Evolutionary conservation across 2,888 invertebrate species (phyloP).

Genomic region (Dryocosmus kuriphilus): DNA sequence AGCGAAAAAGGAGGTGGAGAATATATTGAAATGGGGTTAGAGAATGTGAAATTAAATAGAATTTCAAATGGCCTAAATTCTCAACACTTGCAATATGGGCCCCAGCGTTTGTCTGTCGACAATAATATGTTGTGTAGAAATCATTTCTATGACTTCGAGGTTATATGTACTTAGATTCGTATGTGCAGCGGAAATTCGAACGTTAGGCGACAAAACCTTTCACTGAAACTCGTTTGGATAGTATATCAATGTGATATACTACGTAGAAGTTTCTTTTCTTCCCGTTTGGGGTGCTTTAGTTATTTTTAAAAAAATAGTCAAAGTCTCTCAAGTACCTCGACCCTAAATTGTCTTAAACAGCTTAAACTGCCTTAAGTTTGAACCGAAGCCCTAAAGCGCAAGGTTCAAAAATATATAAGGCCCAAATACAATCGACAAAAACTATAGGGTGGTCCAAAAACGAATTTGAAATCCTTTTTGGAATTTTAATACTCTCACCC

Average conservation of each 20-base stretch:
- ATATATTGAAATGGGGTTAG: conserved; percentile 22
- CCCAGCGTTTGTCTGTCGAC: conserved; percentile 19
- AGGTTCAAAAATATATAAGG: no score
- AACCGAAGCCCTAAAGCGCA: no score
- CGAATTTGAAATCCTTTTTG: no score
- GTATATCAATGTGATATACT: conserved; percentile 29
- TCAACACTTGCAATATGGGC: conserved; percentile 34
- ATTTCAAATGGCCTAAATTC: conserved; percentile 35
- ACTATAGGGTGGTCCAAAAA: no score
- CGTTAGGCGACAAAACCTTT: conserved; percentile 49
- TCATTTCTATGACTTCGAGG: conserved; percentile 39
- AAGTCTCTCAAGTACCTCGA: no score
- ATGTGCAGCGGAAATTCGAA: conserved; percentile 45
- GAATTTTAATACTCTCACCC: no score
- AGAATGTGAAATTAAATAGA: conserved; percentile 35
- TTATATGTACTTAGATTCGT: conserved; percentile 27
- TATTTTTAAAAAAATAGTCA: not conserved
- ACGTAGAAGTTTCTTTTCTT: not conserved
- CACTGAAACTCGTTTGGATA: conserved; percentile 42
- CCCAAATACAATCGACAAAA: no score
- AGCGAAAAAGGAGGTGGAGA: conserved; percentile 4
- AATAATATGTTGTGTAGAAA: conserved; percentile 31
- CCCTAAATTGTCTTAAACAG: no score
- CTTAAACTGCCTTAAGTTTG: no score
- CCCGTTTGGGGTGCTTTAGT: not conserved